Evolutionary conservation across 2,888 invertebrate genomes (phyloP), one percentile per base, ranked within the genome.

Genomic region (Drosophila kambysellisi): DNA sequence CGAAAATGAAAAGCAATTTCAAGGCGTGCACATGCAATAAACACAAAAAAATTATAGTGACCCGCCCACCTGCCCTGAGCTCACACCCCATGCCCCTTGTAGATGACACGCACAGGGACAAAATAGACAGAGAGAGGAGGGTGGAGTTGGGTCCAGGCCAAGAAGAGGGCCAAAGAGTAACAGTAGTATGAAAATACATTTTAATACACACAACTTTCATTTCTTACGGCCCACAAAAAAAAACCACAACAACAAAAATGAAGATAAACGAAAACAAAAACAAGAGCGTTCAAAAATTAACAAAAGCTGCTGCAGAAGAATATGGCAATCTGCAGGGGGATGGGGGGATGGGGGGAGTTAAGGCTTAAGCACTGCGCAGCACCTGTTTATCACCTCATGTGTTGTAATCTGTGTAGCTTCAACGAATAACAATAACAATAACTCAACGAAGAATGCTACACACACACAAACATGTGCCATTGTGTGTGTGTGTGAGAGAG

Each of bases 351-450:
- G 20, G 6, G 17, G 57, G n/a, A 53, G 72, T 39, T 32, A 12
- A 57, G 68, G 30, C 32, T 68, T 81, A 83, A 81, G 70, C 83
- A 43, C 66, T 65, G 72, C 70, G 76, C 81, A 74, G 81, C 85
- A 85, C 85, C 85, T 85, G 85, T 88, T 85, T 86, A 85, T 86
- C 85, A 85, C 85, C 81, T 86, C 78, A 81, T 85, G 85, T 85
- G 88, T 88, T 85, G 85, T 85, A 85, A 85, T 88, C 82, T 78
- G 84, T 67, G 82, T 72, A 74, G 88, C 77, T 69, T 74, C 64
- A 69, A 70, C 70, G 56, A 52, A 60, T 60, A 70, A 73, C 81
- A 76, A 70, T 73, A 71, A 71, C 68, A 70, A 58, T 70, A 80
- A 71, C 68, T 70, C 48, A 54, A 69, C 60, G 59, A 56, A 66